Evolutionary conservation across 2,797 vertebrate genomes (phyloP).

Genomic region (Anniella stebbinsi): DNA sequence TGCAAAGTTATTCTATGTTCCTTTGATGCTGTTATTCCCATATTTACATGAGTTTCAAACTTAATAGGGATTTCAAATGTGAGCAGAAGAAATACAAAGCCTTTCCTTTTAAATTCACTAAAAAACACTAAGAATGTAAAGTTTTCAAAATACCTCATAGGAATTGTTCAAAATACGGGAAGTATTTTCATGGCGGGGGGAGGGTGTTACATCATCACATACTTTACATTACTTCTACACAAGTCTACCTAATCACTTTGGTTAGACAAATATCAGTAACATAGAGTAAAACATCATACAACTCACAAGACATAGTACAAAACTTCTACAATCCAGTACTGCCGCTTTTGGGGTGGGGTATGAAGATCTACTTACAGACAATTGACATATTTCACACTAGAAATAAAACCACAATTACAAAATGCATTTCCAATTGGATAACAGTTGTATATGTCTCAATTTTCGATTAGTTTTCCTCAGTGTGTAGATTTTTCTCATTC

Average conservation of each 20-base stretch:
- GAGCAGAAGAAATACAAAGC: constrained; percentile 72
- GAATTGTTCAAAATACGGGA: constrained; percentile 73
- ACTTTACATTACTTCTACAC: constrained; percentile 70
- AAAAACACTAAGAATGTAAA: constrained; percentile 75
- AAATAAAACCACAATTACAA: constrained; percentile 76
- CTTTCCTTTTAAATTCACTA: constrained; percentile 73
- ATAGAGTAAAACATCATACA: constrained; percentile 74
- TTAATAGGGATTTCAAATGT: constrained; percentile 62
- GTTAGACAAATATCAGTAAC: constrained; percentile 80
- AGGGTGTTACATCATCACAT: constrained; percentile 64
- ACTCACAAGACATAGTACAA: constrained; percentile 78
- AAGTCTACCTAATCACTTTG: constrained; percentile 77
- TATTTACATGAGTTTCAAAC: constrained; percentile 73
- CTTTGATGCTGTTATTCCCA: constrained; percentile 71
- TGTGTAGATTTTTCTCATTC: constrained; percentile 39
- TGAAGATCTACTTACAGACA: constrained; percentile 74
- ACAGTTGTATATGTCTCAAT: constrained; percentile 61
- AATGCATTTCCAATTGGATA: constrained; percentile 69
- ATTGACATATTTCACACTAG: constrained; percentile 77
- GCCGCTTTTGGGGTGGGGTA: constrained; percentile 63
- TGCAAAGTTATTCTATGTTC: constrained; percentile 69
- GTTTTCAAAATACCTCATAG: constrained; percentile 71
- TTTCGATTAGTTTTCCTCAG: constrained; percentile 65
- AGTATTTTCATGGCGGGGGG: constrained; percentile 57
- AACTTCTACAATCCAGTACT: constrained; percentile 77